Conservation (phyloP, 2,888 invertebrate species). For the Drosophila rubida region DNA sequence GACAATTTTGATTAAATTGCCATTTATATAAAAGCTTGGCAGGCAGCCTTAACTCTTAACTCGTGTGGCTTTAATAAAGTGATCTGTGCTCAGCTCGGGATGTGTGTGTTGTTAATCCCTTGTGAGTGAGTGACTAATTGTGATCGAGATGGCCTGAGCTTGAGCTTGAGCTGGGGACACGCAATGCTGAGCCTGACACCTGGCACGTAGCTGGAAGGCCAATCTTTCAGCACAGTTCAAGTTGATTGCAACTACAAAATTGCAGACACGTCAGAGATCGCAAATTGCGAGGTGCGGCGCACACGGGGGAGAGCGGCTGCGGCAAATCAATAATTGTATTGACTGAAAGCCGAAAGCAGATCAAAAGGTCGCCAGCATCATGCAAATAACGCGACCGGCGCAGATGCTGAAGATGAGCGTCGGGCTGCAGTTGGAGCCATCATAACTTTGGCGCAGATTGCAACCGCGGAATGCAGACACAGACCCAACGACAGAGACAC, state of each 20-base stretch:
- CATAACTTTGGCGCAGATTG: constrained; percentile 35
- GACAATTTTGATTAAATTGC: constrained; percentile 80
- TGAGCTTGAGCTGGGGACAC: constrained; percentile 26
- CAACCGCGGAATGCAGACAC: constrained; percentile 45
- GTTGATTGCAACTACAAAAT: constrained; percentile 63
- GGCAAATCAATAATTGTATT: constrained; percentile 78
- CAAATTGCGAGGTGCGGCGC: constrained; percentile 59
- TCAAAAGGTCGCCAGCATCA: constrained; percentile 78
- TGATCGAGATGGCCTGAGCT: constrained; percentile 29
- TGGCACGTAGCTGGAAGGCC: constrained; percentile 61
- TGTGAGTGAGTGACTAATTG: constrained; percentile 66
- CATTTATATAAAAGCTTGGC: constrained; percentile 55
- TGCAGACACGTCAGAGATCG: constrained; percentile 55
- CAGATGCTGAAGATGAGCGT: constrained; percentile 5
- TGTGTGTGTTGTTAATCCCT: constrained; percentile 43
- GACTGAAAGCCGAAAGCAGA: constrained; percentile 73
- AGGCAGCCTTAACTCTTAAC: constrained; percentile 3
- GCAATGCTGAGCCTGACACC: constrained; percentile 31
- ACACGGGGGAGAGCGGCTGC: constrained; percentile 56
- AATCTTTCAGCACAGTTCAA: constrained; percentile 62
- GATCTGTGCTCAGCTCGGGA: constrained; percentile 44
- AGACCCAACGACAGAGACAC: constrained; percentile 24
- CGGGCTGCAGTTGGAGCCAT: constrained; percentile 37
- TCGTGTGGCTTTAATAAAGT: constrained; percentile 54
- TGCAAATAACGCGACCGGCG: constrained; percentile 55